Evolutionary conservation across 2,113 vertebrate species (phyloP), one percentile per base, ranked within the genome.

Genomic region (Alligator mississippiensis): DNA sequence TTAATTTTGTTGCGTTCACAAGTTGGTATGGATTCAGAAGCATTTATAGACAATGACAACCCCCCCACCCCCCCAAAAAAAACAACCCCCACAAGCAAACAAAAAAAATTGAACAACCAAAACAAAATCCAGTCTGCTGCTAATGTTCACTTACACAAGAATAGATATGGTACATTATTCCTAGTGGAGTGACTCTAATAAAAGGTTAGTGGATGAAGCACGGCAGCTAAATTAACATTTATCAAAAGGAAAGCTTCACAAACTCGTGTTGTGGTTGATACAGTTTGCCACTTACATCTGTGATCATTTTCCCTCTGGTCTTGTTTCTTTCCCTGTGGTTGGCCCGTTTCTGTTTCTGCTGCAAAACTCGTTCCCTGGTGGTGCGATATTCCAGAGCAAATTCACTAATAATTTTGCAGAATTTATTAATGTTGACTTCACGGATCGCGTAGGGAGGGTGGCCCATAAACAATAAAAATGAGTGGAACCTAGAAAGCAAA

Each of bases 241-340:
- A 78, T 0, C 64, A 25, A 92, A 66, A 78, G n/a, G 6, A 47
- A 80, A 88, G 38, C 34, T 87, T 94, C 75, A 63, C 68, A 92
- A 77, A 76, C 11, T 19, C 54, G 27, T 66, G 63, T 54, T 58
- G 25, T 25, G 55, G 80, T 38, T 93, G 70, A 88, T 62, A 64
- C 1, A 81, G 57, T 94, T 87, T 87, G 89, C 79, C 79, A 98
- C 99, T 99, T 98, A 99, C 99, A 94, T 99, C 99, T 66, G 99
- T 99, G 98, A 99, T 99, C 99, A 99, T 99, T 98, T 99, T 99
- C 54, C 99, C 99, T 92, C 99, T 98, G 96, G 99, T 99, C 98
- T 99, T 99, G 96, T 99, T 99, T 95, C 99, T 99, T 96, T 99
- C 99, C n/a, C 99, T 97, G 98, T 99, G 99, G 97, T 98, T 99